Conservation (phyloP, 2,113 vertebrate species). For the Suricata suricatta region DNA sequence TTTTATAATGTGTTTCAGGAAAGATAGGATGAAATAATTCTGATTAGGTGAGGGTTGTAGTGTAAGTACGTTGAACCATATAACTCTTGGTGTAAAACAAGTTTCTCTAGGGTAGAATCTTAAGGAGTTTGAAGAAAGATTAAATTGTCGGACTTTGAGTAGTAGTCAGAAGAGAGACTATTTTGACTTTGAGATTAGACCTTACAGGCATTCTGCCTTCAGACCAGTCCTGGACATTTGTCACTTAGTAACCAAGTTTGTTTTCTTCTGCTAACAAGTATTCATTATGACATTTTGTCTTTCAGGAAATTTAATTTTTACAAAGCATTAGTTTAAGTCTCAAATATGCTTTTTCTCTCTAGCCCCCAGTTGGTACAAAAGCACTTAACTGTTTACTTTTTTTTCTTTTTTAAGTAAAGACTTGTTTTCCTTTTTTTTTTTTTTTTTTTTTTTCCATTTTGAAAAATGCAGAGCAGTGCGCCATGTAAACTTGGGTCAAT, state of each 20-base stretch:
- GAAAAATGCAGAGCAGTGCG: neutral
- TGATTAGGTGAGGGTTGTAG: neutral
- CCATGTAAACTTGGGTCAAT: neutral
- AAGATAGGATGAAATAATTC: neutral
- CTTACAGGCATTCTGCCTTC: neutral
- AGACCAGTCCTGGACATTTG: neutral
- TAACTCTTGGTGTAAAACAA: neutral
- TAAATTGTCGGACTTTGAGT: constrained; percentile 35
- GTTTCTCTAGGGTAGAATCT: neutral
- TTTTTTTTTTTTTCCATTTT: neutral
- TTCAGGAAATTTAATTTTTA: constrained; percentile 25
- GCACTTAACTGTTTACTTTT: neutral
- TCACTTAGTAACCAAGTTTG: neutral
- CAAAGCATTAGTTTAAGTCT: constrained; percentile 9
- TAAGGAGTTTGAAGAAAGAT: neutral
- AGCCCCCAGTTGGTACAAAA: neutral
- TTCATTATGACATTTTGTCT: neutral
- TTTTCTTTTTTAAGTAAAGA: neutral
- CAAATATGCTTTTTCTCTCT: neutral
- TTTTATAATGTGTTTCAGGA: neutral
- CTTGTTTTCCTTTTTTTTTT: neutral
- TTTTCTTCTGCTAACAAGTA: constrained; percentile 30
- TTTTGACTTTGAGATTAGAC: neutral
- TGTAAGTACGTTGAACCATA: neutral
- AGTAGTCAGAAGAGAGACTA: neutral